A percentile compares a stretch with the other conserved stretches of the same genome.
Conservation (phyloP, 2,888 invertebrate species). For the Chrysolina oricalcia region DNA sequence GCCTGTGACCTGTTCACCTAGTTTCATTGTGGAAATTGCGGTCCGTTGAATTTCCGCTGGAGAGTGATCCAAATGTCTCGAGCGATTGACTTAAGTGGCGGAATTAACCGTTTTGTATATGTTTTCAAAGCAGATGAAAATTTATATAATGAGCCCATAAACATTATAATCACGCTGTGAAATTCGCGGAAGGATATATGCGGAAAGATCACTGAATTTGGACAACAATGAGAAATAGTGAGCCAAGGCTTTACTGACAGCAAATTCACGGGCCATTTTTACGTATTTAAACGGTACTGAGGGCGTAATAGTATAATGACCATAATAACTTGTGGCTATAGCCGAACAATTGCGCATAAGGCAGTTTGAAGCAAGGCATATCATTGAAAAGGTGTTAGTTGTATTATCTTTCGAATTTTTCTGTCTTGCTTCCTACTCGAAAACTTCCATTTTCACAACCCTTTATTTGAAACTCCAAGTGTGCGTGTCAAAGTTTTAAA, state of each 20-base stretch:
- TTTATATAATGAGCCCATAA: slow-evolving; percentile 44
- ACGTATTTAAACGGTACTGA: slow-evolving; percentile 70
- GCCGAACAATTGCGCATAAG: slow-evolving; percentile 71
- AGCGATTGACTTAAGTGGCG: slow-evolving; percentile 44
- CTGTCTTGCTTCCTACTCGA: slow-evolving; percentile 43
- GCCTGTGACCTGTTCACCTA: slow-evolving; percentile 36
- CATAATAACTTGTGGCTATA: slow-evolving; percentile 71
- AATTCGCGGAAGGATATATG: slow-evolving; percentile 56
- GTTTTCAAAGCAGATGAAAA: slow-evolving; percentile 48
- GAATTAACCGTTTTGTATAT: slow-evolving; percentile 46
- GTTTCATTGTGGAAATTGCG: slow-evolving; percentile 33
- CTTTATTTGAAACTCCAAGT: slow-evolving; percentile 30
- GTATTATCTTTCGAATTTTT: slow-evolving; percentile 52
- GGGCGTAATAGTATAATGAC: slow-evolving; percentile 73
- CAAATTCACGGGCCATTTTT: slow-evolving; percentile 70
- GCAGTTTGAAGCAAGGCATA: slow-evolving; percentile 70
- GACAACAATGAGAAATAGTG: slow-evolving; percentile 52
- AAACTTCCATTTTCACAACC: slow-evolving; percentile 30
- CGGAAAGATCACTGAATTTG: slow-evolving; percentile 56
- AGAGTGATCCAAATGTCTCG: slow-evolving; percentile 33
- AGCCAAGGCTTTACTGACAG: slow-evolving; percentile 68
- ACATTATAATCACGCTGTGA: slow-evolving; percentile 38
- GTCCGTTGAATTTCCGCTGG: slow-evolving; percentile 41
- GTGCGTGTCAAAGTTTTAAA: slow-evolving; percentile 58
- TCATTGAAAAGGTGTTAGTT: slow-evolving; percentile 66